Base-by-base conservation (phyloP, 2,888 invertebrate genomes). In the Sphecodes monilicornis region DNA sequence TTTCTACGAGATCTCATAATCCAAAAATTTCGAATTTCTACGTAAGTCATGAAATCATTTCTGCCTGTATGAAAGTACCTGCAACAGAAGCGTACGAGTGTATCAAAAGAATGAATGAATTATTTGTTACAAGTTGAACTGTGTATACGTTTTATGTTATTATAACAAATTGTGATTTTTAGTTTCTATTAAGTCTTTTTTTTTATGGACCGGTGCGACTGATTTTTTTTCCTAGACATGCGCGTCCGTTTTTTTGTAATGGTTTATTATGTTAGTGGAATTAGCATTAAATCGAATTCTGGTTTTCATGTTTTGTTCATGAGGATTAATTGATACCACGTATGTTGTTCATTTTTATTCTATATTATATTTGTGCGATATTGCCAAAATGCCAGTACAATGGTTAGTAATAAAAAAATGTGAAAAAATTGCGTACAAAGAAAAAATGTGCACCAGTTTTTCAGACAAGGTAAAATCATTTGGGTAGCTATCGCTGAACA, bases 331-430 rank as follows among this genome's bases (percentile, higher is more conserved):
- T 54, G 78, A 46, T 84, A 88, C 68, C 41, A 80, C 77, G 29
- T 32, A 73, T 43, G 36, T 73, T 81, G 39, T 32, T 80, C 70
- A 76, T 80, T 76, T 86, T 83, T 80, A 79, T 87, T 90, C 82
- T 89, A 91, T 88, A 87, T 86, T 92, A 91, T 92, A 92, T 93
- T 93, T 93, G 91, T 92, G 92, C 91, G 90, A 92, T 92, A 92
- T 91, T 92, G 91, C 90, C 92, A 91, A 87, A 93, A 92, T 92
- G 89, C 89, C 89, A 89, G 92, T 93, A 92, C 91, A 92, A 92
- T 90, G 87, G 89, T 91, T 90, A 91, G 90, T 89, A 89, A 91
- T 92, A 88, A 90, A 91, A 91, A 87, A 89, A 87, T 82, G 82
- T 86, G 85, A 89, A 91, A 93, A 89, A 88, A 81, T 87, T 86